Base-by-base conservation (phyloP, 1,140 invertebrate species). In the Meteorus sp. region DNA sequence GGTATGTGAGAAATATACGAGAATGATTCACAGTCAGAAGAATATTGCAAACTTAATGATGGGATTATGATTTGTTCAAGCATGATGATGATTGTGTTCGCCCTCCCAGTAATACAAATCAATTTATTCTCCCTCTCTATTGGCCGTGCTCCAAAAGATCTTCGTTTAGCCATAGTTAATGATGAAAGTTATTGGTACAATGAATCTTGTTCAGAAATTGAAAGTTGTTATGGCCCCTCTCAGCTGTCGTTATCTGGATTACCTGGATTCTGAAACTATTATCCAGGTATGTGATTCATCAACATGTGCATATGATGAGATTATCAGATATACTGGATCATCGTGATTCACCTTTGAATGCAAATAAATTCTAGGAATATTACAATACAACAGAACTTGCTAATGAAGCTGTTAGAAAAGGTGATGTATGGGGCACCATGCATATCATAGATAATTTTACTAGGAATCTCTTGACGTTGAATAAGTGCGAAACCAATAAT, bases 51-150 rank as follows among this genome's bases (percentile, higher is more conserved):
- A 5, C 23, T 15, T 44, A 3, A 15, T 2, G 3, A 39, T 20
- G 15, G 13, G 8, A 48, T 13, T 13, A 39, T 51, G 9, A 9
- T 22, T 47, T n/a, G 59, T 65, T 68, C 7, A 67, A 92, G 91
- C 35, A 88, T 95, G 15, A 92, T 95, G 87, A 77, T 92, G 58
- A 97, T 97, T 78, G 93, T 97, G 69, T 94, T 97, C 69, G 88
- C 90, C 8, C 78, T 98, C 64, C 95, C 95, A 25, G 90, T 94
- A 1, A 88, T 94, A 78, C 94, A 98, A 82, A 93, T 94, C n/a
- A 90, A 96, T 43, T 84, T 97, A 3, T 98, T 98, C 82, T 98
- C 95, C 76, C 74, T 96, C 60, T 93, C 94, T 19, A 95, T 98
- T 63, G 95, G 95, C 55, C 85, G 91, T 22, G 92, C 95, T 72